Evolutionary conservation across 2,797 vertebrate genomes (phyloP).

Genomic region (Ciconia nigra): DNA sequence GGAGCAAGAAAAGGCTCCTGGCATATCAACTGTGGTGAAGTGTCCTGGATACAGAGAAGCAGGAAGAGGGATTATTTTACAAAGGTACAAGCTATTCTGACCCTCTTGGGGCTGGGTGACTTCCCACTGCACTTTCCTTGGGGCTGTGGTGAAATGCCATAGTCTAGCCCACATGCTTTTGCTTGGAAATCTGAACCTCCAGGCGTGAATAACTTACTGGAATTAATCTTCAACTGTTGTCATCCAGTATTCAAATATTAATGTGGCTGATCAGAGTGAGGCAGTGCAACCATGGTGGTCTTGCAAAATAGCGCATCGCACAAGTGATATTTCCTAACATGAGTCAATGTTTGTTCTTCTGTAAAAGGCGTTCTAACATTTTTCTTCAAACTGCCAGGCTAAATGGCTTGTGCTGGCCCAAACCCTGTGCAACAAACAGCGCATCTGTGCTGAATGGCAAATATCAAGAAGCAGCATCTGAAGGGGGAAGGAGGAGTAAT

Average conservation of each 20-base stretch:
- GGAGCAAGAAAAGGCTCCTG: not conserved
- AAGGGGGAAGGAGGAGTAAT: not conserved
- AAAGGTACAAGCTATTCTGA: not conserved
- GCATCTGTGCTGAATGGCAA: not conserved
- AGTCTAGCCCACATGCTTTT: not conserved
- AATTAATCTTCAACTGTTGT: slow-evolving; percentile 42
- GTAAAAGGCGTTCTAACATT: not conserved
- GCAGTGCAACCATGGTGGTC: not conserved
- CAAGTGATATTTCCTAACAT: not conserved
- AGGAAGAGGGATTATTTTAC: not conserved
- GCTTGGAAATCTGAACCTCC: slow-evolving; percentile 10
- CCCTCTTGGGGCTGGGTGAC: not conserved
- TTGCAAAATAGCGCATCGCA: not conserved
- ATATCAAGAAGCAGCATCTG: not conserved
- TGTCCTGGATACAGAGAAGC: not conserved
- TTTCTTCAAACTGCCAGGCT: not conserved
- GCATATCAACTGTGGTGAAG: not conserved
- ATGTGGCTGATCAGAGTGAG: not conserved
- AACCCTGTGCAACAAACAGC: not conserved
- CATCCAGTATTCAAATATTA: slow-evolving; percentile 11
- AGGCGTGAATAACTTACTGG: not conserved
- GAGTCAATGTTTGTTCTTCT: slow-evolving; percentile 7
- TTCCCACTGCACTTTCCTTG: not conserved
- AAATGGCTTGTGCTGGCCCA: not conserved
- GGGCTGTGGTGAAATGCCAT: not conserved